phyloP scores from a whole-genome alignment of 64 coral and sea anemone genomes.

The Dendrophyllia cribrosa region DNA sequence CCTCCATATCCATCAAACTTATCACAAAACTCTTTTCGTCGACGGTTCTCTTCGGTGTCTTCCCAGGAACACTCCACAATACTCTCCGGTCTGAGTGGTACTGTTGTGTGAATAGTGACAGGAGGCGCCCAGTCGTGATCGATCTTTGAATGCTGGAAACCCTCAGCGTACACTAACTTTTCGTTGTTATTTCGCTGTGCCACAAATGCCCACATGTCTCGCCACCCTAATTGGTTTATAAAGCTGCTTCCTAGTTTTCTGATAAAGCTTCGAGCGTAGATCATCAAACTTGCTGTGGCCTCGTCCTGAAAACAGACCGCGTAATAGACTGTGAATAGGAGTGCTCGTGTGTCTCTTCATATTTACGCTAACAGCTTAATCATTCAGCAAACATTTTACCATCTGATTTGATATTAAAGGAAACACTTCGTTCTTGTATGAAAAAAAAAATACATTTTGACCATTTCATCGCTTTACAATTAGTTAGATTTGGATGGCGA shows the following conservation, averaged over 20 bases:
- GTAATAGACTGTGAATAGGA: not conserved
- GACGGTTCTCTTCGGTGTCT: conserved; percentile 45
- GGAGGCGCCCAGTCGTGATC: conserved; percentile 33
- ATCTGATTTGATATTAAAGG: too few relatives aligned
- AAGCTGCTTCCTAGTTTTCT: conserved; percentile 69
- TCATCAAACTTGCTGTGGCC: conserved; percentile 54
- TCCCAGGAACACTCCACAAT: conserved; percentile 65
- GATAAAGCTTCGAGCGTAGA: conserved; percentile 40
- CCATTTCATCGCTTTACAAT: too few relatives aligned
- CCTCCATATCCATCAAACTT: conserved; percentile 84
- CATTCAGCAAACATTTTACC: too few relatives aligned
- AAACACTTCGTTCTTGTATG: too few relatives aligned
- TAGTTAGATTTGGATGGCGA: too few relatives aligned
- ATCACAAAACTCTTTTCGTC: conserved; percentile 80
- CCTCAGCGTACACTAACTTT: conserved; percentile 65
- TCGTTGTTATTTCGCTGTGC: conserved; percentile 40
- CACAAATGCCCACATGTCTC: conserved; percentile 86
- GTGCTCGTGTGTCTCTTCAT: too few relatives aligned
- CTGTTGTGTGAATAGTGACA: conserved; percentile 37
- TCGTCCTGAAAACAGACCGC: conserved; percentile 63
- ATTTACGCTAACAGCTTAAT: too few relatives aligned
- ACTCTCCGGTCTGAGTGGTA: not conserved
- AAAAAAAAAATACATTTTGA: too few relatives aligned
- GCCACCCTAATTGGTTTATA: conserved; percentile 67
- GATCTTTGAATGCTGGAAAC: conserved; percentile 55